phyloP scores from a whole-genome alignment of 2,888 invertebrate species.

The Autographa pulchrina region DNA sequence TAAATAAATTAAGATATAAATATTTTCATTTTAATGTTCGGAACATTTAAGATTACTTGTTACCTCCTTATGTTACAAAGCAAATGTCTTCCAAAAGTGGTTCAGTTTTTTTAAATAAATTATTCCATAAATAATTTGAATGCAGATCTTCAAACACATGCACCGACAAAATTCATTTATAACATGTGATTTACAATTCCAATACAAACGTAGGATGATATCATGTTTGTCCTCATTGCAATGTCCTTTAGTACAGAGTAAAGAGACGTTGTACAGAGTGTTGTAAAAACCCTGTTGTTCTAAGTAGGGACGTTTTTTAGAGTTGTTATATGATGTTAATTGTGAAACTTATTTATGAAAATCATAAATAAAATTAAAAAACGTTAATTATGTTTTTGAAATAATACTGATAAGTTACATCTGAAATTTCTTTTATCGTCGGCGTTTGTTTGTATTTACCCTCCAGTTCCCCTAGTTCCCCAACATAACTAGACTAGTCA shows the following conservation, averaged over 20 bases:
- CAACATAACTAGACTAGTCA: no score
- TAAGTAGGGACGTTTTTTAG: no score
- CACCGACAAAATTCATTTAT: conserved; percentile 21
- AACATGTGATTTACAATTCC: conserved; percentile 38
- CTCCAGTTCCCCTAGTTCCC: no score
- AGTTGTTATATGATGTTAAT: no score
- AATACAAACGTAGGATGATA: conserved; percentile 36
- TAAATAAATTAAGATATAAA: no score
- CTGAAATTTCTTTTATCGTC: no score
- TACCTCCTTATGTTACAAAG: neutral
- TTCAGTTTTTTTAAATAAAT: neutral
- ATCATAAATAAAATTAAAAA: no score
- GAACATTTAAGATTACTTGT: neutral
- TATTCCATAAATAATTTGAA: conserved; percentile 11
- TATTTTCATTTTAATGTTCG: neutral
- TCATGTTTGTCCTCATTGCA: conserved; percentile 39
- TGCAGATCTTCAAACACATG: conserved; percentile 10
- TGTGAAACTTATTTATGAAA: no score
- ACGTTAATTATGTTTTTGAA: no score
- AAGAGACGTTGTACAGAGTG: conserved; percentile 27
- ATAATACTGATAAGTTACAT: no score
- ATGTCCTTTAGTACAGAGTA: conserved; percentile 36
- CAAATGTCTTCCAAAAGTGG: neutral
- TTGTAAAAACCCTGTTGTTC: no score
- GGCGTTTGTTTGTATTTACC: no score